Evolutionary conservation across 2,113 vertebrate species (phyloP).

Genomic region (Callaeas wilsoni): DNA sequence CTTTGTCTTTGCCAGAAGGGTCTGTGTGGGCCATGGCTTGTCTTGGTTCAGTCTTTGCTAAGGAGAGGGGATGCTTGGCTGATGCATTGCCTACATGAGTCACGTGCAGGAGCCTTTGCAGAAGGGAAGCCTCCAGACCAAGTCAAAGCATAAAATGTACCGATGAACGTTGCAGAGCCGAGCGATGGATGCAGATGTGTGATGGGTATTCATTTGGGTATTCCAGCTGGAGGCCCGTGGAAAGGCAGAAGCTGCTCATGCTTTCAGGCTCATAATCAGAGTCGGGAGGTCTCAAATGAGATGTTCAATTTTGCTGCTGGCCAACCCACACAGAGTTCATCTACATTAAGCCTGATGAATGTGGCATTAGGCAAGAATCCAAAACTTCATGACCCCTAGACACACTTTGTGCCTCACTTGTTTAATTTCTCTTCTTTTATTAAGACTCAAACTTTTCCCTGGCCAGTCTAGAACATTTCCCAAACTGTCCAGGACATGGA

Average conservation of each 20-base stretch:
- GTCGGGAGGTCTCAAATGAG: not conserved
- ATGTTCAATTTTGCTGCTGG: not conserved
- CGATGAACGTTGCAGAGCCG: not conserved
- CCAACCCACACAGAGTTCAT: not conserved
- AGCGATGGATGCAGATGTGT: not conserved
- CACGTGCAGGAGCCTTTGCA: not conserved
- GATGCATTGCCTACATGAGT: not conserved
- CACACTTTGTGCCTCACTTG: not conserved
- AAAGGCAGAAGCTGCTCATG: not conserved
- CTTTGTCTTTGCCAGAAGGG: not conserved
- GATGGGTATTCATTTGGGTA: not conserved
- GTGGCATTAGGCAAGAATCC: conserved; percentile 18
- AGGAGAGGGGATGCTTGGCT: not conserved
- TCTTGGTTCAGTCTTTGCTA: not conserved
- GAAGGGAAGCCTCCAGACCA: not conserved
- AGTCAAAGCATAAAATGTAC: not conserved
- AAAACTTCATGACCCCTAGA: not conserved
- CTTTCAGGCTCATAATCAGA: not conserved
- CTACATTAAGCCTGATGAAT: not conserved
- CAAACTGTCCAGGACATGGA: not conserved
- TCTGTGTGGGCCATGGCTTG: not conserved
- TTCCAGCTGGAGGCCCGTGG: not conserved
- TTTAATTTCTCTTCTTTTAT: conserved; percentile 5
- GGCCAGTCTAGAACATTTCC: not conserved
- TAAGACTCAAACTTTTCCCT: not conserved